Evolutionary conservation across 2,888 invertebrate species (phyloP), one percentile per base, ranked within the genome.

Genomic region (Habroteleia sp.): DNA sequence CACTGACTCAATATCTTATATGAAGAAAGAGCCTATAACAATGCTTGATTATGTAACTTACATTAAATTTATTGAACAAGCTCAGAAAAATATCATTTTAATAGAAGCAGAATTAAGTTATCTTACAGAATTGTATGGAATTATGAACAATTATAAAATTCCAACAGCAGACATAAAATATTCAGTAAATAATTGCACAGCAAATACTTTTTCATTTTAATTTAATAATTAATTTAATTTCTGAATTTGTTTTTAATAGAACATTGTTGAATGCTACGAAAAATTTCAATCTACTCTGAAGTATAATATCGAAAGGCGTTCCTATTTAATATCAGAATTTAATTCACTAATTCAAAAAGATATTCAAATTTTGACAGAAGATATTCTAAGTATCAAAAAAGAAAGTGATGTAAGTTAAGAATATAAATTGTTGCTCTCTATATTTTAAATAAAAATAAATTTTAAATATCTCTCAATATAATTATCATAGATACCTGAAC

Each of bases 141-240:
- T 96, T 2, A 94, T 96, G 89, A 95, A 95, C 65, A 93, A 95
- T 83, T 96, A 93, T 85, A 89, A 91, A 16, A 94, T 97, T 62
- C 16, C 25, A 11, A 17, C 41, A 20, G 7, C 90, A 8, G 14
- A 20, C 1, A 35, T 31, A 23, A 44, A 44, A 16, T 56, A 31
- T 17, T 11, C 20, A 6, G 56, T 56, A 31, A 29, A 13, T n/a
- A n/a, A n/a, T n/a, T n/a, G n/a, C n/a, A n/a, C n/a, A n/a, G n/a
- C n/a, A n/a, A n/a, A n/a, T n/a, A n/a, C n/a, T n/a, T n/a, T n/a
- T n/a, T n/a, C n/a, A n/a, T n/a, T n/a, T n/a, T n/a, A n/a, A n/a
- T n/a, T n/a, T n/a, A n/a, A n/a, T n/a, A n/a, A n/a, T n/a, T n/a
- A n/a, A n/a, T n/a, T n/a, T n/a, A n/a, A n/a, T n/a, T n/a, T n/a